These are phyloP conservation scores for Eclectus roratus DNA, from an alignment of 2,113 vertebrate species.

Conservation along the genomic window DNA sequence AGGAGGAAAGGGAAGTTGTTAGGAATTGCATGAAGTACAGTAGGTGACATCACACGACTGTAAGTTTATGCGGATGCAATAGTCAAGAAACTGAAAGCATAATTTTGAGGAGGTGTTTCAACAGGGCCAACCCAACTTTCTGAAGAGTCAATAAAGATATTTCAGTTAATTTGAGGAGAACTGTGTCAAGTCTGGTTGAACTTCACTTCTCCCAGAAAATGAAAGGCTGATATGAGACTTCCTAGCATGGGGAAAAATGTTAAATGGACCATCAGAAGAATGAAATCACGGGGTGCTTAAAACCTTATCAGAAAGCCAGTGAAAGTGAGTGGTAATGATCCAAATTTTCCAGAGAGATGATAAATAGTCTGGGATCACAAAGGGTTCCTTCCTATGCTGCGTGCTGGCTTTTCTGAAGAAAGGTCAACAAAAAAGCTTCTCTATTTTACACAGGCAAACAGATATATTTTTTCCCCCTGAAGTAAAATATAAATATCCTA, in stretches of 20 bases:
- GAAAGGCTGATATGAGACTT: background rate
- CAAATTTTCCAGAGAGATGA: background rate
- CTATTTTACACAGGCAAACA: background rate
- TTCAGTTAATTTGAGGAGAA: background rate
- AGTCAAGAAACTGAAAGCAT: background rate
- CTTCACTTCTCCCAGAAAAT: background rate
- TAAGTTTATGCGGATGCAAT: background rate
- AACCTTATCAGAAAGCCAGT: background rate
- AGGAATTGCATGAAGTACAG: background rate
- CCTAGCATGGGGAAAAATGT: background rate
- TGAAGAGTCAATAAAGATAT: background rate
- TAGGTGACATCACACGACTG: background rate
- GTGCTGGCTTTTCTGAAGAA: background rate
- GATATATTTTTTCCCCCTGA: background rate
- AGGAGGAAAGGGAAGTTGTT: background rate
- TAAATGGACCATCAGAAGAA: background rate
- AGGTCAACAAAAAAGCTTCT: background rate
- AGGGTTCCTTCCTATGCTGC: background rate
- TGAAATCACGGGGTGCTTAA: background rate
- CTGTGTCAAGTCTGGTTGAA: background rate
- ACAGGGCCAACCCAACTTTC: background rate
- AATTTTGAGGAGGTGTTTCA: background rate
- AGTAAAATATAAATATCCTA: background rate
- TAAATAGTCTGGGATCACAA: background rate
- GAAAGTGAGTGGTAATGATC: background rate